These are phyloP conservation scores for Oreochromis tanganicae DNA, from an alignment of 2,113 vertebrate species.

Conservation along the genomic window DNA sequence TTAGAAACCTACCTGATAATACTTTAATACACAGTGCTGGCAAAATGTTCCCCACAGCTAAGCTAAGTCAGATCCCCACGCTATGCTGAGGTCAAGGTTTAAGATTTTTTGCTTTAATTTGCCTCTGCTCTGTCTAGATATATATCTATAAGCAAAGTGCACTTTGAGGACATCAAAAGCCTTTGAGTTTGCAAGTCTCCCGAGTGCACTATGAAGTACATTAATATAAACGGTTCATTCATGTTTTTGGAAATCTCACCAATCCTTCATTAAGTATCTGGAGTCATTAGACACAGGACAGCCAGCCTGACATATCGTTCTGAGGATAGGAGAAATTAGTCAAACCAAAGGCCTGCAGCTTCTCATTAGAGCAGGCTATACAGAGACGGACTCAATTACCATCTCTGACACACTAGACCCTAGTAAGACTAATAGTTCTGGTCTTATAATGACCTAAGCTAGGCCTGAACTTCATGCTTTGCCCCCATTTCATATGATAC, in stretches of 20 bases:
- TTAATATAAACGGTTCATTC: not conserved
- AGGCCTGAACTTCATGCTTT: not conserved
- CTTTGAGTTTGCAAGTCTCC: not conserved
- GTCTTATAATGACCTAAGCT: conserved; percentile 18
- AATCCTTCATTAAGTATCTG: conserved; percentile 42
- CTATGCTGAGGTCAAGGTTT: not conserved
- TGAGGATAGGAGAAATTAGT: conserved; percentile 40
- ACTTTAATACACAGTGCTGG: not conserved
- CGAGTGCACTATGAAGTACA: not conserved
- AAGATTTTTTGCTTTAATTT: not conserved
- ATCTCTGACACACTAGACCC: conserved; percentile 20
- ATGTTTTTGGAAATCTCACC: conserved; percentile 31
- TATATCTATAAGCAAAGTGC: not conserved
- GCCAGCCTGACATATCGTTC: conserved; percentile 24
- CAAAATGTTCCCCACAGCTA: not conserved
- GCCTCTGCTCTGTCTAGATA: not conserved
- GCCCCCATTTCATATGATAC: not conserved
- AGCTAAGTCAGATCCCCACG: not conserved
- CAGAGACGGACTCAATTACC: conserved; percentile 52
- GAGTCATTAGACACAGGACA: conserved; percentile 31
- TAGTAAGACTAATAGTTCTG: conserved; percentile 17
- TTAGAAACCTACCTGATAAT: not conserved
- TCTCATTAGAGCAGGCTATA: conserved; percentile 53
- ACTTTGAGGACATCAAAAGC: conserved; percentile 1
- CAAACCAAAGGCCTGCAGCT: conserved; percentile 42